phyloP scores from a whole-genome alignment of 1,140 invertebrate genomes.

The Meteorus sp. region DNA sequence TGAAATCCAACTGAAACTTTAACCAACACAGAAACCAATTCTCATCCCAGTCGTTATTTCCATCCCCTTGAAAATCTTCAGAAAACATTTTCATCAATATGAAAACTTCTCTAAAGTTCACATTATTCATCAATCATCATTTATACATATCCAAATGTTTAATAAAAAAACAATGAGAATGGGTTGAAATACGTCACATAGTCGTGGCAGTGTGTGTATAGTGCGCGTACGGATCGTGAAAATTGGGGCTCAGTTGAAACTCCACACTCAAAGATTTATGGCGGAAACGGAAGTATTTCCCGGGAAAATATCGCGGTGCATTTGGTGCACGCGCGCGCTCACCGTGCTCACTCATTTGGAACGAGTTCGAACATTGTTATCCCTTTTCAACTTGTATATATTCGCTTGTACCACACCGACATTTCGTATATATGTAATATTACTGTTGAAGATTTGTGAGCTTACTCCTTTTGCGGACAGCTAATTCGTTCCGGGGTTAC shows the following conservation, averaged over 20 bases:
- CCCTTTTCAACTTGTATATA: constrained; percentile 24
- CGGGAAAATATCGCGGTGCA: constrained; percentile 43
- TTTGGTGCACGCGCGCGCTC: constrained; percentile 23
- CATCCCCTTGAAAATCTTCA: too few relatives aligned
- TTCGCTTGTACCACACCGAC: background rate
- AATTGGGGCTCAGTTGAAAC: constrained; percentile 41
- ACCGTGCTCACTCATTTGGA: constrained; percentile 47
- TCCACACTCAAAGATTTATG: constrained; percentile 46
- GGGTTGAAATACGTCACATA: too few relatives aligned
- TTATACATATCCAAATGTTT: too few relatives aligned
- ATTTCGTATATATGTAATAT: background rate
- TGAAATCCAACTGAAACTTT: too few relatives aligned
- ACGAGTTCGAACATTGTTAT: constrained; percentile 44
- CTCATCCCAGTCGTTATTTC: too few relatives aligned
- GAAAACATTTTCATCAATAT: too few relatives aligned
- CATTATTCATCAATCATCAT: too few relatives aligned
- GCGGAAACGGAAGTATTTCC: constrained; percentile 50
- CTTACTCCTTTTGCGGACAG: constrained; percentile 32
- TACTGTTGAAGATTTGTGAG: constrained; percentile 47
- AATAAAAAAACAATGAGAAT: background rate
- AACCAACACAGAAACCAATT: too few relatives aligned
- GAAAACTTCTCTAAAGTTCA: too few relatives aligned
- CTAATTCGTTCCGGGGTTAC: constrained; percentile 30
- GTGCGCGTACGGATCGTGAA: constrained; percentile 36
- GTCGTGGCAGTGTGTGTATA: constrained; percentile 39